Conservation (phyloP, 2,113 vertebrate genomes). For the Leptodactylus fuscus region DNA sequence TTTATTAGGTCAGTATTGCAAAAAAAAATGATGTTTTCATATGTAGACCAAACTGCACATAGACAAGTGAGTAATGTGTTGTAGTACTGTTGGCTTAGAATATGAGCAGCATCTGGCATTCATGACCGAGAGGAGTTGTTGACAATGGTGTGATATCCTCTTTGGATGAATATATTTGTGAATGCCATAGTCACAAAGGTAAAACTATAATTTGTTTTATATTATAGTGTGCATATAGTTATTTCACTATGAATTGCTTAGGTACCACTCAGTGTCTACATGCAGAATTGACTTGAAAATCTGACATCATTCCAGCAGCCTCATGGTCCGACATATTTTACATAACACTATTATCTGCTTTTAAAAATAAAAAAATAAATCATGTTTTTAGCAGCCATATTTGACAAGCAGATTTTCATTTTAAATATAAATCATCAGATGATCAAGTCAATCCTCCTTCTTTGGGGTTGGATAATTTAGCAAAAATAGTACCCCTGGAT, state of each 20-base stretch:
- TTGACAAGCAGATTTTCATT: constrained; percentile 80
- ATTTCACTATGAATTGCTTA: constrained; percentile 69
- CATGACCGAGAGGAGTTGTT: constrained; percentile 69
- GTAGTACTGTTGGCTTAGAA: constrained; percentile 55
- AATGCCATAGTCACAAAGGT: constrained; percentile 72
- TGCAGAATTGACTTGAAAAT: constrained; percentile 74
- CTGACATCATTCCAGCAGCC: constrained; percentile 81
- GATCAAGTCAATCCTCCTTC: constrained; percentile 81
- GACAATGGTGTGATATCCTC: constrained; percentile 70
- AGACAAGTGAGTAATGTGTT: constrained; percentile 54
- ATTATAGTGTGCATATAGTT: constrained; percentile 69
- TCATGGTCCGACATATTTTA: constrained; percentile 78
- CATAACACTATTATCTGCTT: constrained; percentile 79
- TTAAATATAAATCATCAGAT: constrained; percentile 84
- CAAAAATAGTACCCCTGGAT: constrained; percentile 75
- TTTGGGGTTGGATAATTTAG: constrained; percentile 85
- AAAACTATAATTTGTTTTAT: constrained; percentile 70
- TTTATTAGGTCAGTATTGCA: constrained; percentile 58
- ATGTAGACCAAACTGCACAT: constrained; percentile 57
- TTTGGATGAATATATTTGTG: constrained; percentile 66
- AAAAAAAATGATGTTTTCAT: constrained; percentile 52
- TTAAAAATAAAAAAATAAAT: constrained; percentile 39
- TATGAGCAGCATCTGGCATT: constrained; percentile 74
- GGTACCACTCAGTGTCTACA: constrained; percentile 74
- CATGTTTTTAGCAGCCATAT: constrained; percentile 81